A percentile compares a stretch with the other conserved stretches of the same genome.
Evolutionary conservation across 1,140 invertebrate species (phyloP).

Genomic region (Cyclargus thomasi): DNA sequence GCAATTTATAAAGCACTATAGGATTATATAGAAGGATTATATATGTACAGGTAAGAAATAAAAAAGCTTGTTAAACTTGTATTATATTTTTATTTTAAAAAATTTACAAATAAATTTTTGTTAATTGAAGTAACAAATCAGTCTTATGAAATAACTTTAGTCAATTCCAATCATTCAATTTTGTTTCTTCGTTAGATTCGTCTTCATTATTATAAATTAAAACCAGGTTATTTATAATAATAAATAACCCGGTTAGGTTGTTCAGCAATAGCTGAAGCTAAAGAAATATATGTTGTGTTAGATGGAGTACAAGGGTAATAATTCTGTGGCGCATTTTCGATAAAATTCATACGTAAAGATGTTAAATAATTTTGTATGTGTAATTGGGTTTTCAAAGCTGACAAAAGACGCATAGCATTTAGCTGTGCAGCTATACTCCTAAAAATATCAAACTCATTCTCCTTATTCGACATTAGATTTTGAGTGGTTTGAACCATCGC

Average conservation of each 20-base stretch:
- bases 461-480: neutral
- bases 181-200: no score
- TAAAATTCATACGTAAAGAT: neutral
- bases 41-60: neutral
- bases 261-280: neutral
- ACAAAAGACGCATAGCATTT: neutral
- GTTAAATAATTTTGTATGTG: no score
- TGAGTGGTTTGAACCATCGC: neutral
- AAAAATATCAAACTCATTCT: constrained; percentile 1
- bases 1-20: neutral
- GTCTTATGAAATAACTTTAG: no score
- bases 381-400: neutral
- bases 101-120: no score
- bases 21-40: no score
- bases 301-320: neutral
- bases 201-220: no score
- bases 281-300: neutral
- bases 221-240: neutral
- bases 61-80: neutral
- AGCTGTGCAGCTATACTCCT: neutral
- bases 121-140: no score
- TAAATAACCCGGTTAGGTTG: no score
- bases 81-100: neutral
- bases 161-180: no score
- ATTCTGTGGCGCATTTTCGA: no score